Base-by-base conservation (phyloP, 2,888 invertebrate species). In the Drepanosiphum platanoidis region DNA sequence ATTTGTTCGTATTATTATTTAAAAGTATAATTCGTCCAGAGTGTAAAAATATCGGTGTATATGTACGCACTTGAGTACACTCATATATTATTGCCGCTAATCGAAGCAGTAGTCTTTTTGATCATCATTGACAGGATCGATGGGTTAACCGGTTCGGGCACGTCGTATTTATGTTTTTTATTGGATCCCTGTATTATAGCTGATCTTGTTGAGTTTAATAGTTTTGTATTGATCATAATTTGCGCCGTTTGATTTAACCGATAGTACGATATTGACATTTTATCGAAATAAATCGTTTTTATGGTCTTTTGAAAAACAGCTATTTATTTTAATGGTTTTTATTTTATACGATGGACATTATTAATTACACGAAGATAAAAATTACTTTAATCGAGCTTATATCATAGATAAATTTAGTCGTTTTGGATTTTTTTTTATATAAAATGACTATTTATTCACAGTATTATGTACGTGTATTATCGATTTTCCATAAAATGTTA, bases 221-320 rank as follows among this genome's bases (percentile, higher is more conserved):
- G 34, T 75, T 58, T 34, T 58, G 52, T 75, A 58, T 13, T 34
- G 22, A 34, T 36, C n/a, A 77, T 77, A 36, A 36, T 34, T 61
- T 30, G 75, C 27, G 58, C 27, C 5, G 58, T 77, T 77, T 36
- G 58, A 77, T 77, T 61, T 75, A 27, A 27, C 22, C n/a, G 75
- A 77, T 36, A 61, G 18, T 34, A 71, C 15, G n/a, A 34, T 58
- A 32, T 66, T 58, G 32, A 34, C 34, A 74, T 52, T 46, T 58
- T n/a, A 58, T 34, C n/a, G 52, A 75, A 39, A 22, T 58, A 46
- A 74, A 52, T 52, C 34, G 74, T 75, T 75, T 58, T 75, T 52
- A 58, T 58, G 34, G 34, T n/a, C 52, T 75, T 74, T 75, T n/a
- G 3, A 27, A 75, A 75, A 75, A 39, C 27, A 27, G 30, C 52